Base-by-base conservation (phyloP, 2,797 vertebrate species). In the Limnodromus scolopaceus region DNA sequence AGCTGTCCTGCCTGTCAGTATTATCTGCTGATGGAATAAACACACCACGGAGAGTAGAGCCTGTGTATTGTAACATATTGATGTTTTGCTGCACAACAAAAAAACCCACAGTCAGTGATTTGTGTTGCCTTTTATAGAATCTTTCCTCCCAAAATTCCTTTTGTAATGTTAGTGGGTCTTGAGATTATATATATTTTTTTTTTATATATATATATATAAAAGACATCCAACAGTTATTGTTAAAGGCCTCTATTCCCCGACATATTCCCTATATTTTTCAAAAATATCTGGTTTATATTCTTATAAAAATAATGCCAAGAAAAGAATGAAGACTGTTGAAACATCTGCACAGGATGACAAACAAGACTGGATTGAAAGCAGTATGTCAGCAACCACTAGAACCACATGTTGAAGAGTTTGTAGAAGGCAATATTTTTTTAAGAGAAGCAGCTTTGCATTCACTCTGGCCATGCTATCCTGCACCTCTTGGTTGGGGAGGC, bases 11-110 rank as follows among this genome's bases (percentile, higher is more conserved):
- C 61, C 93, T 75, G 61, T 71, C 89, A 83, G 34, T 48, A 34
- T 77, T 92, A 85, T 57, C 41, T 54, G 69, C 57, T 85, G 75
- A 83, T 46, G 69, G 34, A 89, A 89, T 66, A 92, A 93, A 87
- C 16, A 92, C 24, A 70, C 18, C 20, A 74, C 15, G 1, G 1
- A 64, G 75, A 83, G 38, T 4, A 76, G 15, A 93, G 34, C 32
- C 15, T 63, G 11, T 23, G 20, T 30, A 38, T 41, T 39, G 13
- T 20, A 86, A 49, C 19, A 36, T 48, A 80, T 10, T 66, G 32
- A 78, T 24, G 41, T 65, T 77, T 51, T 86, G 65, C 41, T 75
- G 24, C 48, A 81, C 32, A 71, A 57, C 38, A 34, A 43, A 60
- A 89, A 58, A 75, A 51, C 3, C 22, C 19, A 36, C 11, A 75